Conservation (phyloP, 1,140 invertebrate species). For the Pseudomyrmex dendroicus region DNA sequence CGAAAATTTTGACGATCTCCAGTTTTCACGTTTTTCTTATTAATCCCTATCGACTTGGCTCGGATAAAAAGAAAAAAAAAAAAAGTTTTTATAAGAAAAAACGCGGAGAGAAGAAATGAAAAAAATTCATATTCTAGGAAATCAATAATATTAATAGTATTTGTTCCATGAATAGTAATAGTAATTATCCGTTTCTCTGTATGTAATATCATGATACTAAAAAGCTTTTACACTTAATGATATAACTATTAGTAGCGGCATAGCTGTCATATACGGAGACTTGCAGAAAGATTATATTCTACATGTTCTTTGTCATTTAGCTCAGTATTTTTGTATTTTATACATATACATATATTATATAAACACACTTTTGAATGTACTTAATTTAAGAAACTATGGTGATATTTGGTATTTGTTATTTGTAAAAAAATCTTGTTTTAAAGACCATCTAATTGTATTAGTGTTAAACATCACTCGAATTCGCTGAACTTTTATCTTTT, state of each 20-base stretch:
- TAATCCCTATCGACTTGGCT: conserved; percentile 64
- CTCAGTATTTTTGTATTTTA: conserved; percentile 85
- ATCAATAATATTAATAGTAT: conserved; percentile 73
- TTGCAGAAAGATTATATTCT: conserved; percentile 74
- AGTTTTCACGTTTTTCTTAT: conserved; percentile 68
- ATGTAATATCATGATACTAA: conserved; percentile 82
- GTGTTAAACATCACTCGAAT: conserved; percentile 64
- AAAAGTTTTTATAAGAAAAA: conserved; percentile 1
- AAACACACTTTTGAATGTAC: conserved; percentile 78
- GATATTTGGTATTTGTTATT: conserved; percentile 78
- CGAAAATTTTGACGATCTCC: conserved; percentile 62
- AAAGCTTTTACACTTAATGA: conserved; percentile 83
- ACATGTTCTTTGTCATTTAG: conserved; percentile 79
- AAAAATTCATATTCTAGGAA: conserved; percentile 72
- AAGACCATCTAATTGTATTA: conserved; percentile 69
- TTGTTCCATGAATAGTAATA: conserved; percentile 76
- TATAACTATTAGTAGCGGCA: conserved; percentile 75
- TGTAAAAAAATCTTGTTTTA: conserved; percentile 69
- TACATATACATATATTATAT: conserved; percentile 60
- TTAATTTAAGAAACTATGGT: conserved; percentile 82
- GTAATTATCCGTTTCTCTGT: conserved; percentile 82
- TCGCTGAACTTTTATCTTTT: conserved; percentile 49
- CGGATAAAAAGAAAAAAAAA: conserved; percentile 40
- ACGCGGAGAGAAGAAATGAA: conserved; percentile 17
- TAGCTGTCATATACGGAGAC: conserved; percentile 72